Conservation (phyloP, 1,140 invertebrate genomes). For the Aphidius gifuensis region DNA sequence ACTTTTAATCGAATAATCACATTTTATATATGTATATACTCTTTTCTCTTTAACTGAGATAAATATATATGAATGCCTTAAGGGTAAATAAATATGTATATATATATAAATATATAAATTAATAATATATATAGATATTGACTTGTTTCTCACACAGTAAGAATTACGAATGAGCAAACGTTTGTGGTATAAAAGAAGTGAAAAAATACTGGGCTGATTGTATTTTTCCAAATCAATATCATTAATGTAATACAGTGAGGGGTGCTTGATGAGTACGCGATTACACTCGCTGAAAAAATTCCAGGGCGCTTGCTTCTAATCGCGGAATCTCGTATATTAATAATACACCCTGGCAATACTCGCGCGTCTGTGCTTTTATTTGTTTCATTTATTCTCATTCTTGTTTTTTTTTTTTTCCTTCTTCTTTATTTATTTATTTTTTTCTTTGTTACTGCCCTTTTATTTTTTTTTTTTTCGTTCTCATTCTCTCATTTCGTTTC, state of each 20-base stretch:
- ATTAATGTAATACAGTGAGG: conserved; percentile 51
- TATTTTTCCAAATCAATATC: conserved; percentile 50
- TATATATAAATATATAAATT: no score
- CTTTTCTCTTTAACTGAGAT: no score
- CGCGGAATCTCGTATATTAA: conserved; percentile 28
- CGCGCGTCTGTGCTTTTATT: conserved; percentile 6
- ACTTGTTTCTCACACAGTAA: conserved; percentile 1
- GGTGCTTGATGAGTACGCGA: conserved; percentile 43
- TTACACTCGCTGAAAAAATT: conserved; percentile 29
- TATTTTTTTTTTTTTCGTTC: conserved; percentile 1
- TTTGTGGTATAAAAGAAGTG: conserved; percentile 1
- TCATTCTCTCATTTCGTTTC: neutral
- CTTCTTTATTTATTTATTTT: conserved; percentile 10
- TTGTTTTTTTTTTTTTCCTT: conserved; percentile 19
- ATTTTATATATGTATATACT: no score
- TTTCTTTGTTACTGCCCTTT: neutral
- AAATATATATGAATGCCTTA: no score
- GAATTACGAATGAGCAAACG: conserved; percentile 12
- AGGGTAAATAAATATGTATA: no score
- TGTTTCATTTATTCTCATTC: conserved; percentile 13
- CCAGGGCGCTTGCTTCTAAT: conserved; percentile 16
- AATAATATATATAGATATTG: conserved; percentile 1
- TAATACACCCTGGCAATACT: conserved; percentile 26
- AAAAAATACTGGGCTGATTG: conserved; percentile 35
- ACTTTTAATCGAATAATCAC: no score